Percentiles rank a stretch among this genome's conserved stretches.
These are phyloP conservation scores for Orthosia incerta DNA, from an alignment of 2,888 invertebrate species.

Conservation along the genomic window DNA sequence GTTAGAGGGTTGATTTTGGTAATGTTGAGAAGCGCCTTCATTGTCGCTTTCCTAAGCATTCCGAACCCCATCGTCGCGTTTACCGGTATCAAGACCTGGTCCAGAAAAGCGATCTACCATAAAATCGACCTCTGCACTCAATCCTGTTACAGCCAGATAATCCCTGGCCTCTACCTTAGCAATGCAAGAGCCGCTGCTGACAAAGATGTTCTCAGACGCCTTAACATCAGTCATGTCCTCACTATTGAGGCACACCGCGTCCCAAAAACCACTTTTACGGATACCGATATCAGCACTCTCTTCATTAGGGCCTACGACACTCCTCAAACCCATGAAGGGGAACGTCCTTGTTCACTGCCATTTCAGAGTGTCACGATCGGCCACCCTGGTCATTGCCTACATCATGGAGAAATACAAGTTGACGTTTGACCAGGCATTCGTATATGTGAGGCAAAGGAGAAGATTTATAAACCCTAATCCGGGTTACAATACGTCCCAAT, in stretches of 20 bases:
- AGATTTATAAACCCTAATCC: conserved; percentile 98
- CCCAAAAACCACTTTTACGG: conserved; percentile 81
- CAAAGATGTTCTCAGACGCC: conserved; percentile 77
- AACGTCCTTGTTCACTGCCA: conserved; percentile 98
- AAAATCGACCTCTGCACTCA: conserved; percentile 87
- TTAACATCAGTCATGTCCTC: conserved; percentile 88
- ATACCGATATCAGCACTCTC: conserved; percentile 83
- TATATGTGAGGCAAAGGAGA: conserved; percentile 95
- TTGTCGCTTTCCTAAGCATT: conserved; percentile 83
- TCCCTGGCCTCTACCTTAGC: conserved; percentile 85
- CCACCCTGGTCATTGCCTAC: conserved; percentile 98
- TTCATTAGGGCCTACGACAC: conserved; percentile 88
- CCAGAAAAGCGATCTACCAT: conserved; percentile 80
- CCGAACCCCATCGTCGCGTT: conserved; percentile 82
- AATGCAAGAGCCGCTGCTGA: conserved; percentile 86
- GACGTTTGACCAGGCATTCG: conserved; percentile 96
- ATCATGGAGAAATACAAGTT: conserved; percentile 97
- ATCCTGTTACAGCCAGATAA: conserved; percentile 83
- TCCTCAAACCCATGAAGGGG: conserved; percentile 87
- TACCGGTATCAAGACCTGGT: conserved; percentile 82
- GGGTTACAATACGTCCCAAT: no score
- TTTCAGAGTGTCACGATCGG: conserved; percentile 98
- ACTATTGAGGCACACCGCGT: conserved; percentile 85
- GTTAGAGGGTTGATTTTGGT: conserved; percentile 75
- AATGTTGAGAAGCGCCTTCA: conserved; percentile 83